phyloP scores from a whole-genome alignment of 1,140 invertebrate genomes.

The Paraescarpia echinospica region DNA sequence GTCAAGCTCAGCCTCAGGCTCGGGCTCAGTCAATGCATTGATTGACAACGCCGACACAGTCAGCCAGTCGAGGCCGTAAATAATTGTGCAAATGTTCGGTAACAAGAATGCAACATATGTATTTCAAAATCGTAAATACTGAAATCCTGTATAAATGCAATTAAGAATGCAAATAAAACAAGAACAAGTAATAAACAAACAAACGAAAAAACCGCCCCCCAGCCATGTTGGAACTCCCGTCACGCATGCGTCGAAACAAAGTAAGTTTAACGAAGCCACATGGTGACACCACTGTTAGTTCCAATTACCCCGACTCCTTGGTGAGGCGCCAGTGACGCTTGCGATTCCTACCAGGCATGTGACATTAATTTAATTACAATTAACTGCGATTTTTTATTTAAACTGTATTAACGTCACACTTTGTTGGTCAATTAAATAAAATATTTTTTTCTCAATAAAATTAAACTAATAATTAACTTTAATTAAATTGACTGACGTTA shows the following conservation, averaged over 20 bases:
- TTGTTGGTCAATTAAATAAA: too few species aligned
- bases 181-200: neutral
- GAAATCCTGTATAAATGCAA: neutral
- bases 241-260: neutral
- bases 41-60: neutral
- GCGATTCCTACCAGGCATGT: too few species aligned
- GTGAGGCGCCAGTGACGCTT: too few species aligned
- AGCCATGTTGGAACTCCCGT: neutral
- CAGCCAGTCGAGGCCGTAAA: neutral
- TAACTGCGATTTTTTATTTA: too few species aligned
- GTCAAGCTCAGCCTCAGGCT: too few species aligned
- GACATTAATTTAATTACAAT: too few species aligned
- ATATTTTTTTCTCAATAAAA: too few species aligned
- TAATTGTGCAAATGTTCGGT: neutral
- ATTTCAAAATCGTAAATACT: neutral
- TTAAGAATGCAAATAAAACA: neutral
- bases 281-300: neutral
- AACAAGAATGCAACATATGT: neutral
- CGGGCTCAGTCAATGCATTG: neutral
- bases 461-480: too few species aligned
- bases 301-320: too few species aligned
- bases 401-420: too few species aligned
- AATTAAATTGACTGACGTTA: too few species aligned
- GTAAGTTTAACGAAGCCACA: neutral
- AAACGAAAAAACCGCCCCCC: neutral